phyloP scores from a whole-genome alignment of 2,797 vertebrate genomes.

The Gouania willdenowi region DNA sequence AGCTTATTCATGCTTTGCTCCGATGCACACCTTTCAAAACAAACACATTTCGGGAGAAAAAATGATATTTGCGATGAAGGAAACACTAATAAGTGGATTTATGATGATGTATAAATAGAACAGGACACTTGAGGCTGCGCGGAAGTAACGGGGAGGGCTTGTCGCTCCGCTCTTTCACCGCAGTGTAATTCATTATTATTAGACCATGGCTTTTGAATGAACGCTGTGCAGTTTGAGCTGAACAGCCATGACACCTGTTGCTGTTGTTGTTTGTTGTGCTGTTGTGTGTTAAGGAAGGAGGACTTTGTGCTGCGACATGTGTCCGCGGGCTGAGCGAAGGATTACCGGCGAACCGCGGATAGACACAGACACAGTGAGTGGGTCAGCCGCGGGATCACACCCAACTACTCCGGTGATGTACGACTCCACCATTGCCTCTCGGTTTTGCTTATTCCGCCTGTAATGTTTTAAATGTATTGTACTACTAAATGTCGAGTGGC shows the following conservation, averaged over 20 bases:
- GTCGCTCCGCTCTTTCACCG: constrained; percentile 14
- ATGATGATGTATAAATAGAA: too few relatives aligned
- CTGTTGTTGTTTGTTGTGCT: constrained; percentile 40
- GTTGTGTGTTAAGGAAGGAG: constrained; percentile 47
- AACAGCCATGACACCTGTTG: constrained; percentile 17
- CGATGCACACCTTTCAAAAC: too few relatives aligned
- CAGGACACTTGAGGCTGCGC: too few relatives aligned
- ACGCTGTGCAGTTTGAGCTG: constrained; percentile 15
- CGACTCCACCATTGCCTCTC: constrained; percentile 25
- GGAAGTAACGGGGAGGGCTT: constrained; percentile 44
- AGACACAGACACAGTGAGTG: constrained; percentile 51
- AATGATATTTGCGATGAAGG: too few relatives aligned
- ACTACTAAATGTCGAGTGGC: too few relatives aligned
- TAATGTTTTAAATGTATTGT: too few relatives aligned
- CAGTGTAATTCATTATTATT: constrained; percentile 63
- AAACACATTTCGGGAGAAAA: too few relatives aligned
- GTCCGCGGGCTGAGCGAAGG: constrained; percentile 16
- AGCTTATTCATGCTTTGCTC: too few relatives aligned
- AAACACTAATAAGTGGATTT: constrained; percentile 4
- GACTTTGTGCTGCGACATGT: constrained; percentile 30
- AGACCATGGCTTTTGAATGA: constrained; percentile 67
- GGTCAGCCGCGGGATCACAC: constrained; percentile 16
- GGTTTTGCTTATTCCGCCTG: too few relatives aligned
- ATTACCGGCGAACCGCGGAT: constrained; percentile 25
- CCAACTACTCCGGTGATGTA: constrained; percentile 1